Percentiles rank a stretch among this genome's conserved stretches.
These are phyloP conservation scores for Semibalanus balanoides DNA, from an alignment of 1,140 invertebrate genomes.

Conservation along the genomic window DNA sequence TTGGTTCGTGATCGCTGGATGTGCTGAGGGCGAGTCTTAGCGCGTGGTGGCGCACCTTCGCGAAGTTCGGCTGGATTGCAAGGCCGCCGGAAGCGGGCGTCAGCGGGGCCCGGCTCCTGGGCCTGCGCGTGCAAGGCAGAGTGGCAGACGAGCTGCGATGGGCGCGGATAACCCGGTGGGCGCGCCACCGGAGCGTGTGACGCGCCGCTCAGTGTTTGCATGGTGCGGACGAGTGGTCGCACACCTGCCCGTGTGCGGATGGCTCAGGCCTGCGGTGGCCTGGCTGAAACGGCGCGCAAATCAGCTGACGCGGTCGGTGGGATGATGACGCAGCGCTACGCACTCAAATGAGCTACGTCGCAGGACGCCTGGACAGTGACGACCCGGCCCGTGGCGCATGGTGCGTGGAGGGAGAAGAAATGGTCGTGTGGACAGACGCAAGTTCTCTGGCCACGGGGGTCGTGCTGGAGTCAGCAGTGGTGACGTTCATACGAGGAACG, in stretches of 20 bases:
- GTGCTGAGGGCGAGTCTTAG: background rate
- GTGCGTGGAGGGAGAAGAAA: background rate
- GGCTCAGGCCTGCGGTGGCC: background rate
- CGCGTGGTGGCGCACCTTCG: constrained; percentile 1
- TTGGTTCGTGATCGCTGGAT: no score
- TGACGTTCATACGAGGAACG: background rate
- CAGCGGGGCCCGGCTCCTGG: constrained; percentile 7
- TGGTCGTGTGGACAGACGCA: background rate
- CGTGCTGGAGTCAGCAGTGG: background rate
- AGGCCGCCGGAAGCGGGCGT: background rate
- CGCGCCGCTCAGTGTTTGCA: background rate
- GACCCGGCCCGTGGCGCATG: background rate
- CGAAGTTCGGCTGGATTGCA: constrained; percentile 1
- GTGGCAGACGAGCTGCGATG: background rate
- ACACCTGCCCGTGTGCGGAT: constrained; percentile 8
- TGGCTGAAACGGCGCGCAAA: background rate
- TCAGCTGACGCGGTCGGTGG: background rate
- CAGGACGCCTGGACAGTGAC: background rate
- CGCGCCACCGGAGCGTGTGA: background rate
- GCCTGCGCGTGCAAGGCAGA: background rate
- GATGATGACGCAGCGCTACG: constrained; percentile 2
- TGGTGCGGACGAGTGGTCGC: constrained; percentile 6
- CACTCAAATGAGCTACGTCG: background rate
- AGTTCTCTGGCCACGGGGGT: background rate
- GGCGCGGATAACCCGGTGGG: background rate